Evolutionary conservation across 2,113 vertebrate genomes (phyloP).

Genomic region (Eudyptes chrysolophus): DNA sequence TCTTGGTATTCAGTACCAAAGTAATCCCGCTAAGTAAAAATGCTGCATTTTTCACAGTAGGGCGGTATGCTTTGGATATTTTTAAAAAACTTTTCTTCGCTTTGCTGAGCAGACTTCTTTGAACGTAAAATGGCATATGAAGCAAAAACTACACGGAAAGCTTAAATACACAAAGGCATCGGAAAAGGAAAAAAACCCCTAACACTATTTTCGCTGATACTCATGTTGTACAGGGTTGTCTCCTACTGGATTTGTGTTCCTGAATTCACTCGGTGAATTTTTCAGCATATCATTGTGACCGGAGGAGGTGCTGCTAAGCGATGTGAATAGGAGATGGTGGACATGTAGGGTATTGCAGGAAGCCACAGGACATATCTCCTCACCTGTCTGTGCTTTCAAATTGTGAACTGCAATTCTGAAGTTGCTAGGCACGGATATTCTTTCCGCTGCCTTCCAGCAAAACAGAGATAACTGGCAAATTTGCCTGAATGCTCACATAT

Average conservation of each 20-base stretch:
- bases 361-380: neutral
- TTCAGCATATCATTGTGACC: neutral
- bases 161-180: fast-evolving
- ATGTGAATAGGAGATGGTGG: fast-evolving
- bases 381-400: fast-evolving
- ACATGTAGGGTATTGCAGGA: neutral
- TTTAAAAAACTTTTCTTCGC: fast-evolving
- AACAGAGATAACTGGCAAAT: neutral
- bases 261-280: neutral
- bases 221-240: fast-evolving
- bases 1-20: neutral
- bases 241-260: neutral
- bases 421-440: neutral
- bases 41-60: fast-evolving
- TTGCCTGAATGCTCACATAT: fast-evolving
- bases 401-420: neutral
- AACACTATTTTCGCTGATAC: neutral
- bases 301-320: neutral
- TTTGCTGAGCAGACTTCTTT: neutral
- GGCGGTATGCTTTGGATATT: fast-evolving
- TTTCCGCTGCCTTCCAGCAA: neutral
- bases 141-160: neutral
- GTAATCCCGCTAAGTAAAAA: neutral
- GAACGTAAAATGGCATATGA: fast-evolving
- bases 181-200: fast-evolving